Percentiles rank a stretch among this genome's conserved stretches.
Conservation (phyloP, 2,888 invertebrate genomes). For the Troglohyphantes excavatus region DNA sequence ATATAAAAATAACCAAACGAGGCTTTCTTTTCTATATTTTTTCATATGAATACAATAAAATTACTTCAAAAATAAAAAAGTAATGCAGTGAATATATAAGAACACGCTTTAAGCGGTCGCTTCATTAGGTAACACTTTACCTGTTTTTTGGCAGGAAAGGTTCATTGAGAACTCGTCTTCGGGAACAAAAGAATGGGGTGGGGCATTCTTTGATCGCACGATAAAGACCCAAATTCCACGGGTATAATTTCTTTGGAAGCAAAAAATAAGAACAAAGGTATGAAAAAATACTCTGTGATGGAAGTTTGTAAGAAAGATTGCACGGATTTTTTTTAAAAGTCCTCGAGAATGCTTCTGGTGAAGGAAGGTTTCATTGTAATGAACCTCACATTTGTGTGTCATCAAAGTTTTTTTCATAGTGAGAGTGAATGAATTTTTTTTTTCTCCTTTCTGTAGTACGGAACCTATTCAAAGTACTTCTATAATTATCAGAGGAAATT, state of each 20-base stretch:
- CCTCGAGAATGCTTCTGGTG: not conserved
- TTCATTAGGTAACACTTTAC: constrained; percentile 32
- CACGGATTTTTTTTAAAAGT: not conserved
- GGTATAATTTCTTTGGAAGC: constrained; percentile 25
- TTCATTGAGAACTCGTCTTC: constrained; percentile 34
- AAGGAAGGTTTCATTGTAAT: constrained; percentile 35
- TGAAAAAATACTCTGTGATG: not conserved
- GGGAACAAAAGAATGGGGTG: not conserved
- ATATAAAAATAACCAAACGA: too few species aligned
- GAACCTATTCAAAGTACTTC: constrained; percentile 7
- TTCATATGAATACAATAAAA: too few species aligned
- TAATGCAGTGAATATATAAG: too few species aligned
- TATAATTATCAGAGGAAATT: constrained; percentile 42
- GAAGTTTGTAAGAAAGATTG: constrained; percentile 3
- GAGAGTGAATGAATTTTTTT: too few species aligned
- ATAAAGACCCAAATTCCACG: constrained; percentile 20
- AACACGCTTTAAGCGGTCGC: not conserved
- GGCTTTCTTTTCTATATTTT: too few species aligned
- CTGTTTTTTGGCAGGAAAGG: not conserved
- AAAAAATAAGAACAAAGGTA: not conserved
- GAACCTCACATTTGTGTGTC: constrained; percentile 56
- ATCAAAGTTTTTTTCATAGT: constrained; percentile 2
- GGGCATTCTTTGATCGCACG: not conserved
- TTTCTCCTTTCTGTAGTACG: not conserved
- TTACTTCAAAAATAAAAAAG: too few species aligned